These are phyloP conservation scores for Adela reaumurella DNA, from an alignment of 2,888 invertebrate species.

Conservation along the genomic window DNA sequence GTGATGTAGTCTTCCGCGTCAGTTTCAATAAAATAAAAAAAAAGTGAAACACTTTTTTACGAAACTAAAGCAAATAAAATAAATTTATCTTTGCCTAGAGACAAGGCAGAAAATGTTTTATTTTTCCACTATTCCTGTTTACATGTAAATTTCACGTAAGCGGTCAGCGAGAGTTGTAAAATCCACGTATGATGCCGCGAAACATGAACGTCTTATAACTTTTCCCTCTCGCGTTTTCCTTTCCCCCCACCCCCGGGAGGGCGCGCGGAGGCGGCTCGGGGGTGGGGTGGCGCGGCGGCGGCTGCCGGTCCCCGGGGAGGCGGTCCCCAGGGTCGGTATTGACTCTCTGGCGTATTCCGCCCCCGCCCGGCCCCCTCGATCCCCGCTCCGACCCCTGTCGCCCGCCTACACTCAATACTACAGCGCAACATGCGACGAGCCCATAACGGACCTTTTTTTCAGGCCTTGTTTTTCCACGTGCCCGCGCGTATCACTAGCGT, in stretches of 20 bases:
- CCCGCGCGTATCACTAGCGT: constrained; percentile 32
- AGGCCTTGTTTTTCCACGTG: constrained; percentile 53
- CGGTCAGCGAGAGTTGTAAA: neutral
- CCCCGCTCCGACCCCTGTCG: constrained; percentile 12
- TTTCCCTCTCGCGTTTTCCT: constrained; percentile 56
- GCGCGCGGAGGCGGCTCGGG: constrained; percentile 13
- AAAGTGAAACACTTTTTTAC: too few species aligned
- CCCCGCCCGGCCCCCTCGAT: constrained; percentile 14
- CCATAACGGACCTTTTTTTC: constrained; percentile 43
- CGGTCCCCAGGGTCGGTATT: constrained; percentile 51
- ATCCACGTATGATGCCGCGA: neutral
- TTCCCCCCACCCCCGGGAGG: constrained; percentile 19
- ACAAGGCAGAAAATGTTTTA: too few species aligned
- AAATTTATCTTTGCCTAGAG: too few species aligned
- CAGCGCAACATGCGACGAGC: constrained; percentile 49
- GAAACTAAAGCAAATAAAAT: too few species aligned
- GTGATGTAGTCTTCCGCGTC: too few species aligned
- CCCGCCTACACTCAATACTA: constrained; percentile 53
- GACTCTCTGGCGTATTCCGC: constrained; percentile 32
- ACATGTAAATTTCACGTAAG: neutral
- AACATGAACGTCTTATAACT: constrained; percentile 41
- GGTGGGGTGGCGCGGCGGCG: constrained; percentile 12
- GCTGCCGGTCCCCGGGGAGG: constrained; percentile 44
- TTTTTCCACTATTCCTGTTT: too few species aligned
- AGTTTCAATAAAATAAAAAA: too few species aligned